Base-by-base conservation (phyloP, 2,797 vertebrate genomes). In the Carcharodon carcharias region DNA sequence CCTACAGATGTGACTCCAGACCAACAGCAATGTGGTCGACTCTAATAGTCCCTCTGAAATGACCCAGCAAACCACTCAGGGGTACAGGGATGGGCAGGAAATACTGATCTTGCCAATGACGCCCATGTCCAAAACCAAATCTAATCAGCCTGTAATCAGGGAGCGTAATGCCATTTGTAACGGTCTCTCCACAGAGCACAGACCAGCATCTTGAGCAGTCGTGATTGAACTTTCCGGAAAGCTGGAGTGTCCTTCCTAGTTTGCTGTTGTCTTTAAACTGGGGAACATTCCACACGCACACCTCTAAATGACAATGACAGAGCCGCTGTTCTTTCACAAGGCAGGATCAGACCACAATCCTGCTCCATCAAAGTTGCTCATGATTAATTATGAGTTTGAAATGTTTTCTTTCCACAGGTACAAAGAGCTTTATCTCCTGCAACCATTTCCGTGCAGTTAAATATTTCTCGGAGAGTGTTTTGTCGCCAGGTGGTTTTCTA, bases 401-500 rank as follows among this genome's bases (percentile, higher is more conserved):
- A 26, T 45, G 7, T 0, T 67, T 40, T 65, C 1, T 3, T 7
- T 67, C n/a, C 21, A 26, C 61, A 93, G 91, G 91, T 23, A 45
- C 91, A 67, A 93, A 67, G 91, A 93, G 67, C 63, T 93, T 93
- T 67, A 8, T 65, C 4, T 45, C n/a, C 61, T 93, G 91, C 61
- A 93, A 93, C 91, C 91, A 93, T 45, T 67, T 93, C 35, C 91
- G 91, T 9, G 91, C 91, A 21, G 61, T 93, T 11, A 40, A 12
- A 11, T 93, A 93, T 93, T 93, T 45, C 23, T 65, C 91, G 0
- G 91, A 93, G 91, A 93, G 91, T 67, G 1, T 93, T 26, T 1
- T 1, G 61, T 93, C 91, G 2, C 61, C 91, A 7, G 61, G 21
- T 45, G 91, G 91, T 45, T 93, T 93, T 67, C 18, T 45, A n/a